Evolutionary conservation across 2,113 vertebrate species (phyloP).

Genomic region (Clarias batrachus): DNA sequence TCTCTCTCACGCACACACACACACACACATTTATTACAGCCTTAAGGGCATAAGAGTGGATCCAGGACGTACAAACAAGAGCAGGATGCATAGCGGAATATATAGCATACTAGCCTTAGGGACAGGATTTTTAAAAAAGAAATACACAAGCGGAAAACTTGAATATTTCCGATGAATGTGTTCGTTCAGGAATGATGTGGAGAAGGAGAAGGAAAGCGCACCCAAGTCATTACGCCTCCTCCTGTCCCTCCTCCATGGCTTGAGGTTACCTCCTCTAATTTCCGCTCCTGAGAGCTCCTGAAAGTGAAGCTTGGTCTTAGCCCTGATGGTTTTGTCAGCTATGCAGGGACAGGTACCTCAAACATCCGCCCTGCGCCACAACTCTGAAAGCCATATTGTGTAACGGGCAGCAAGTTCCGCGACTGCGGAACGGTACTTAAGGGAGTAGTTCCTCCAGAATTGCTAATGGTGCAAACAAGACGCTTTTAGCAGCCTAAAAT

Average conservation of each 20-base stretch:
- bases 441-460: not conserved
- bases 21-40: conserved; percentile 26
- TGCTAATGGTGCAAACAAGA: not conserved
- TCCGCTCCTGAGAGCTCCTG: conserved; percentile 5
- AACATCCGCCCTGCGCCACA: conserved; percentile 14
- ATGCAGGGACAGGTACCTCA: not conserved
- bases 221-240: not conserved
- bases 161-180: not conserved
- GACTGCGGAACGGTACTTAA: not conserved
- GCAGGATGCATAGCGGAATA: not conserved
- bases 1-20: conserved; percentile 8
- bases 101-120: not conserved
- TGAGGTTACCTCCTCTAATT: not conserved
- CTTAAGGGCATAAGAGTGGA: not conserved
- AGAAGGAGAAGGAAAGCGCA: not conserved
- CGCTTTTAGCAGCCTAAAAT: not conserved
- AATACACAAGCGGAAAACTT: not conserved
- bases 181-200: not conserved
- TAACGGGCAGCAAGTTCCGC: not conserved
- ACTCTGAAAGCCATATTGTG: conserved; percentile 3
- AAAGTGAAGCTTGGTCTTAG: not conserved
- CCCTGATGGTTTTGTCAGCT: not conserved
- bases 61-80: not conserved
- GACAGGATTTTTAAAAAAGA: not conserved
- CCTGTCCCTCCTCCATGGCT: not conserved